These are phyloP conservation scores for Philereme vetulata DNA, from an alignment of 2,888 invertebrate species.

Conservation along the genomic window DNA sequence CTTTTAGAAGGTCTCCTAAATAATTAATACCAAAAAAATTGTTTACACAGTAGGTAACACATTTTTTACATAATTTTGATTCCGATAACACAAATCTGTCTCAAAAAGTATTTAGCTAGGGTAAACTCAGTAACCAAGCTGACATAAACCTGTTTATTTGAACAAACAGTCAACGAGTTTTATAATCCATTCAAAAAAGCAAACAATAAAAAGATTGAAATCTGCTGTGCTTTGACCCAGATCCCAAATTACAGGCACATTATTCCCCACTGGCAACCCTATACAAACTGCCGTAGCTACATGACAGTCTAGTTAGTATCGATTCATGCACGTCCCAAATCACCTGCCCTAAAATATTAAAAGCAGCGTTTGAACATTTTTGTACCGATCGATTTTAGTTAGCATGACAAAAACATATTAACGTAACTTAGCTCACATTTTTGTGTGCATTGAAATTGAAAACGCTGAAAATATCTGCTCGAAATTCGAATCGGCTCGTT, in stretches of 20 bases:
- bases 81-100: too few species aligned
- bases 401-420: conserved; percentile 38
- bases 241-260: conserved; percentile 16
- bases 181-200: background rate
- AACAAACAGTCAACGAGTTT: background rate
- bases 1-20: too few species aligned
- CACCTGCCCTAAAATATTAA: conserved; percentile 51
- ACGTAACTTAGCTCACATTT: conserved; percentile 15
- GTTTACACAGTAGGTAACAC: too few species aligned
- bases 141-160: background rate
- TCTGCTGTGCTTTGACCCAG: conserved; percentile 4
- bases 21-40: too few species aligned
- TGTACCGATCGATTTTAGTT: conserved; percentile 45
- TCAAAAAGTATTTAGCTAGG: too few species aligned
- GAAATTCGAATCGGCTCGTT: conserved; percentile 15
- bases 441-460: conserved; percentile 27
- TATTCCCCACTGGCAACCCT: conserved; percentile 20
- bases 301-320: conserved; percentile 23
- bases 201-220: too few species aligned
- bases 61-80: too few species aligned
- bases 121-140: too few species aligned
- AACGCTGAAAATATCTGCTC: conserved; percentile 24
- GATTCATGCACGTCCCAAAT: conserved; percentile 36
- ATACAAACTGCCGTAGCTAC: conserved; percentile 3
- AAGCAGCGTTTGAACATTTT: conserved; percentile 46